These are phyloP conservation scores for Ophion slaviceki DNA, from an alignment of 2,888 invertebrate genomes.

Conservation along the genomic window DNA sequence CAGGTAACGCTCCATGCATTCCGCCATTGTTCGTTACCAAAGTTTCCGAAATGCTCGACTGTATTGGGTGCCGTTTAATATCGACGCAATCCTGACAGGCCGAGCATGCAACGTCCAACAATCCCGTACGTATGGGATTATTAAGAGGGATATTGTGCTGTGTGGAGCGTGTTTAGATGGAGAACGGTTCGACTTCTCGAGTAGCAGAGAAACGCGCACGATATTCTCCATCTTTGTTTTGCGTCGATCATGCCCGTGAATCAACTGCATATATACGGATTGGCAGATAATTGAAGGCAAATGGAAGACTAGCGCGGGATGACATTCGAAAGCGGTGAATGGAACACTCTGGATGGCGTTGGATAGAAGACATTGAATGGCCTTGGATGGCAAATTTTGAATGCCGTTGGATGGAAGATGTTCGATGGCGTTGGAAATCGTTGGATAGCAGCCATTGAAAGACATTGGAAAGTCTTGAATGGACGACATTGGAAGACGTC, in stretches of 20 bases:
- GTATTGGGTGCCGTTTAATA: conserved; percentile 21
- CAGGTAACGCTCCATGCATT: conserved; percentile 23
- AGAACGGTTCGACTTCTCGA: conserved; percentile 19
- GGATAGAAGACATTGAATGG: no score
- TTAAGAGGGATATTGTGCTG: background rate
- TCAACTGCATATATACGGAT: background rate
- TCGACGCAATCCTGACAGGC: conserved; percentile 28
- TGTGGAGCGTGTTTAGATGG: background rate
- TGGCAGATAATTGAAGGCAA: conserved; percentile 40
- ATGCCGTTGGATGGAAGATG: no score
- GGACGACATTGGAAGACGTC: background rate
- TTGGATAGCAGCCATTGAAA: background rate
- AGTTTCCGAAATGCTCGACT: conserved; percentile 44
- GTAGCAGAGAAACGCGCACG: conserved; percentile 10
- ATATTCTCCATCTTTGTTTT: background rate
- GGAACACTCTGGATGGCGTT: background rate
- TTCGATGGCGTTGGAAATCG: background rate
- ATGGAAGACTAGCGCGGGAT: conserved; percentile 17
- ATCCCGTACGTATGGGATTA: conserved; percentile 13
- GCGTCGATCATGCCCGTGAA: background rate
- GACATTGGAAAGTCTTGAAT: background rate
- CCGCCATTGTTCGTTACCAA: conserved; percentile 56
- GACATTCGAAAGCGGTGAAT: background rate
- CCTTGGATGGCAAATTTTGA: no score
- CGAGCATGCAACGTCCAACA: conserved; percentile 33